Evolutionary conservation across 2,113 vertebrate genomes (phyloP).

Genomic region (Microtus ochrogaster): DNA sequence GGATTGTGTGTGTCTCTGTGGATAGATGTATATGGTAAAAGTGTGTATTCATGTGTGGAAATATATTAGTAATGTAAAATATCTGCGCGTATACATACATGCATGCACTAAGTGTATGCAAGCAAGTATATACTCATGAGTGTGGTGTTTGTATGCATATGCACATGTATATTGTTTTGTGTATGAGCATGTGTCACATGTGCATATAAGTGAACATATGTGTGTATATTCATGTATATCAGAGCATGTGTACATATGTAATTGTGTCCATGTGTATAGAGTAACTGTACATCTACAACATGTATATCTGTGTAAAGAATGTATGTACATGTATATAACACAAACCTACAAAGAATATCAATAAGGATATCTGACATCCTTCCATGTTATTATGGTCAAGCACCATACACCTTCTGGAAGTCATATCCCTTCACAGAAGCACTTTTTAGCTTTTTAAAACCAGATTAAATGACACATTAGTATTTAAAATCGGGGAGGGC

Average conservation of each 20-base stretch:
- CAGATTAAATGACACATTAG: neutral
- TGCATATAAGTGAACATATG: neutral
- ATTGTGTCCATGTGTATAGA: neutral
- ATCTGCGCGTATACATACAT: fast-evolving
- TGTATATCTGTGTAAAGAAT: fast-evolving
- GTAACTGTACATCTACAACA: neutral
- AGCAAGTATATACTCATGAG: neutral
- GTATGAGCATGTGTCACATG: neutral
- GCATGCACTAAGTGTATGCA: neutral
- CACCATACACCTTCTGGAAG: neutral
- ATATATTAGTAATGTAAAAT: neutral
- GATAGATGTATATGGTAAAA: neutral
- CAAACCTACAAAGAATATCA: neutral
- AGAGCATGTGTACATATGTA: neutral
- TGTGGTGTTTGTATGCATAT: fast-evolving
- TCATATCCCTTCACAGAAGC: fast-evolving
- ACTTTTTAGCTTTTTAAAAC: neutral
- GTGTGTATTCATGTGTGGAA: fast-evolving
- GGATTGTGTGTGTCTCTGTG: neutral
- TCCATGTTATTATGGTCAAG: neutral
- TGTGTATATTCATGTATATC: neutral
- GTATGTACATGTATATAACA: neutral
- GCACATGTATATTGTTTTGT: too few species aligned
- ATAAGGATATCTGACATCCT: neutral
- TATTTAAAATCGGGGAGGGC: neutral